Conservation (phyloP, 2,797 vertebrate species). For the Rhinella marina region DNA sequence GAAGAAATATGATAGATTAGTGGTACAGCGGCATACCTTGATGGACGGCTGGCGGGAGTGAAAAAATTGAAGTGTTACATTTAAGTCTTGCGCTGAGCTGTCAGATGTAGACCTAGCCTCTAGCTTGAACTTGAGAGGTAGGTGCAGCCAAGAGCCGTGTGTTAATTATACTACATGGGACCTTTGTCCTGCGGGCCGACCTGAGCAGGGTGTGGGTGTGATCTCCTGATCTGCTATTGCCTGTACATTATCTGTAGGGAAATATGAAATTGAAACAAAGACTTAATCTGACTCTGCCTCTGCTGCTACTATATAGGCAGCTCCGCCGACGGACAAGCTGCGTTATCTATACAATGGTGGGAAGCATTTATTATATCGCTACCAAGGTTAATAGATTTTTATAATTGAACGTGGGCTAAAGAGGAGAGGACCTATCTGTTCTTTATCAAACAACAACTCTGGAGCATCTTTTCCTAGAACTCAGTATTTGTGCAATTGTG, state of each 20-base stretch:
- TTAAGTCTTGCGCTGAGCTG: constrained; percentile 34
- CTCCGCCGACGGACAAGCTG: background rate
- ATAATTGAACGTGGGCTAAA: background rate
- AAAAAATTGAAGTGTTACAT: constrained; percentile 14
- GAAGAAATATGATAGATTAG: background rate
- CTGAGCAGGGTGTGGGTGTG: constrained; percentile 40
- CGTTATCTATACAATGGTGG: background rate
- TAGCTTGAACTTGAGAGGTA: constrained; percentile 8
- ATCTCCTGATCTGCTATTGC: background rate
- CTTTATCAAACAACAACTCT: too few relatives aligned
- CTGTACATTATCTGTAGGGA: constrained; percentile 5
- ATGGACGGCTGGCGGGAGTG: background rate
- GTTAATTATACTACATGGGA: constrained; percentile 39
- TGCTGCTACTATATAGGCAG: background rate
- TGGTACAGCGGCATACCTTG: constrained; percentile 41
- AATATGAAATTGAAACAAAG: constrained; percentile 38
- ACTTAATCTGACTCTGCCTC: background rate
- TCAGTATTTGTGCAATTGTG: too few relatives aligned
- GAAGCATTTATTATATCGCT: background rate
- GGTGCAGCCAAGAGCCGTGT: constrained; percentile 4
- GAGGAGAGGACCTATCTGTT: background rate
- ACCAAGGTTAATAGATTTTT: background rate
- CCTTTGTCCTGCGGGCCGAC: constrained; percentile 50
- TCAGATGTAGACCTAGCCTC: constrained; percentile 26
- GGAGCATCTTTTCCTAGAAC: too few relatives aligned